Conservation (phyloP, 1,140 invertebrate species). For the Stegodyphus mimosarum region DNA sequence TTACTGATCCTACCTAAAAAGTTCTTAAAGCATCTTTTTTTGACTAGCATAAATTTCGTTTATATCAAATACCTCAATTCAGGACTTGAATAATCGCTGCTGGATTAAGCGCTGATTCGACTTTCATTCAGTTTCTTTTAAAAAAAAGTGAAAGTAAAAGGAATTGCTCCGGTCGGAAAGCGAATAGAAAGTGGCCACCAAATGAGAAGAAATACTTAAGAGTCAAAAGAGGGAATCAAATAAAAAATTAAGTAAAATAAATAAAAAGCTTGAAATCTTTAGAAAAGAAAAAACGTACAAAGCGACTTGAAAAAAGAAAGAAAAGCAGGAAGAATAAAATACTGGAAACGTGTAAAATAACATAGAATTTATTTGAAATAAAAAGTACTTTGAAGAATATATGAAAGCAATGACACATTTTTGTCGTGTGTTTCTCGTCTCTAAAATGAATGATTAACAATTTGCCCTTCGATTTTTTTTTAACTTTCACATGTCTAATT, state of each 20-base stretch:
- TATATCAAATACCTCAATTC: background rate
- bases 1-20: too few relatives aligned
- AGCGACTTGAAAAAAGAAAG: background rate
- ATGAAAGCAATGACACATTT: too few relatives aligned
- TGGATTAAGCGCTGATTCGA: background rate
- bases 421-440: too few relatives aligned
- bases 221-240: background rate
- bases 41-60: background rate
- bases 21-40: too few relatives aligned
- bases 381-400: too few relatives aligned
- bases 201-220: background rate
- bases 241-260: background rate
- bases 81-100: background rate
- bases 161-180: too few relatives aligned
- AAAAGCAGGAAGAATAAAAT: background rate
- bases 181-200: background rate
- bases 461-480: too few relatives aligned
- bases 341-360: too few relatives aligned
- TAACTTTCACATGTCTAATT: too few relatives aligned
- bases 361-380: too few relatives aligned
- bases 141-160: background rate
- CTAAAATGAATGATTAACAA: too few relatives aligned
- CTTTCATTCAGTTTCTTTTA: background rate
- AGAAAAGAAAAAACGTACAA: background rate
- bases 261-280: background rate